Evolutionary conservation across 2,888 invertebrate species (phyloP).

Genomic region (Lepidonotus clava): DNA sequence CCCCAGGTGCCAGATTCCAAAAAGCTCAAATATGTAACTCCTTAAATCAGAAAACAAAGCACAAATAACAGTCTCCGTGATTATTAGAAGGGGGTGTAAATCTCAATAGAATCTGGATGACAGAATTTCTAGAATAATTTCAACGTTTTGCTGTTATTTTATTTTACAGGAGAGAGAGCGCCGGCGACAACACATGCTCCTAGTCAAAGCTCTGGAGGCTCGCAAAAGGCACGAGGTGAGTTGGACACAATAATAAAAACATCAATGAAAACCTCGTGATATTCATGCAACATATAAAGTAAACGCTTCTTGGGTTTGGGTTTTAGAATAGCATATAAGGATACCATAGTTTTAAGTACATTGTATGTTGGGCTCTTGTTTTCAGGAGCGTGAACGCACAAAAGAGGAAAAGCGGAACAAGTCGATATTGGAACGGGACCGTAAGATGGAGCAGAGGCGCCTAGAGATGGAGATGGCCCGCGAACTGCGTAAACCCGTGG

Average conservation of each 20-base stretch:
- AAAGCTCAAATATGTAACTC: no score
- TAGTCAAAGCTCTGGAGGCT: slow-evolving; percentile 92
- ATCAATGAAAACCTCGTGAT: no score
- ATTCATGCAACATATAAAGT: background rate
- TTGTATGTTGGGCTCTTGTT: slow-evolving; percentile 2
- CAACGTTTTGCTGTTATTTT: background rate
- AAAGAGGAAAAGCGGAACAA: slow-evolving; percentile 91
- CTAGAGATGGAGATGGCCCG: slow-evolving; percentile 86
- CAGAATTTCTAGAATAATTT: no score
- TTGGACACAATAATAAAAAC: no score
- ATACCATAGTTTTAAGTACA: background rate
- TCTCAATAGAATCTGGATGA: no score
- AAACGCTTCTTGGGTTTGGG: background rate
- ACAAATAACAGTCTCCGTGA: no score
- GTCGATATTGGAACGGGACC: slow-evolving; percentile 85
- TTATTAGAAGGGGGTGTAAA: no score
- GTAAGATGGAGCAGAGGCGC: slow-evolving; percentile 86
- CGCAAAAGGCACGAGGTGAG: slow-evolving; percentile 90
- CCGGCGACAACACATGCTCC: slow-evolving; percentile 89
- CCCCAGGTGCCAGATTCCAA: no score
- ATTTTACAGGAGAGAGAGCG: slow-evolving; percentile 76
- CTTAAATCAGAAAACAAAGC: no score
- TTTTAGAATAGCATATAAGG: background rate
- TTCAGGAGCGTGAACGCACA: slow-evolving; percentile 83
- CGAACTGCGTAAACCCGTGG: slow-evolving; percentile 92